These are phyloP conservation scores for Nannoperca australis DNA, from an alignment of 2,797 vertebrate genomes.

Conservation along the genomic window DNA sequence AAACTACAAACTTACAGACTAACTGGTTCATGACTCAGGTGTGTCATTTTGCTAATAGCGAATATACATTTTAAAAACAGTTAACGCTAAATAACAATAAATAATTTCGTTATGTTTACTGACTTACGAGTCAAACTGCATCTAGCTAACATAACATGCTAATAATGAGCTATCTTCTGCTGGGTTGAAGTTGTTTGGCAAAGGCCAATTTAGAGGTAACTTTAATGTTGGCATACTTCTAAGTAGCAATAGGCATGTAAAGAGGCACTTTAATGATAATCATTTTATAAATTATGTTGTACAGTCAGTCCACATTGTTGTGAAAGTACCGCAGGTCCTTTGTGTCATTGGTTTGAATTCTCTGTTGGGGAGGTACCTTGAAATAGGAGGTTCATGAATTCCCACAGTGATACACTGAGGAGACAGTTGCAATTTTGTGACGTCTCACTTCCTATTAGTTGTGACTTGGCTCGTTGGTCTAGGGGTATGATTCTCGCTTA, in stretches of 20 bases:
- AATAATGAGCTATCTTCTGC: neutral
- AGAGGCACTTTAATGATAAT: too few relatives aligned
- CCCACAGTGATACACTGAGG: too few relatives aligned
- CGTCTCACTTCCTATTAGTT: neutral
- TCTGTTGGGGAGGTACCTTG: neutral
- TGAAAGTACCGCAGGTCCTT: neutral
- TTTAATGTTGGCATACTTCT: neutral
- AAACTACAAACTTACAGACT: too few relatives aligned
- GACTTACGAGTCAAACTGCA: neutral
- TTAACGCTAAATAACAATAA: neutral
- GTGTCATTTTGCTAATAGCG: neutral
- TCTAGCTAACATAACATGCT: neutral
- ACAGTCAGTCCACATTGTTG: neutral
- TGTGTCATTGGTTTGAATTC: neutral
- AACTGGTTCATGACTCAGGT: neutral
- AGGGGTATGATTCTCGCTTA: constrained; percentile 88
- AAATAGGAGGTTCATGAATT: too few relatives aligned
- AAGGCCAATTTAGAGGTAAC: neutral
- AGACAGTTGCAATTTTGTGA: neutral
- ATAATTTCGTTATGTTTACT: neutral
- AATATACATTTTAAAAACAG: neutral
- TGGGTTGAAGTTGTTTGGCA: neutral
- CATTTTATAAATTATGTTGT: neutral
- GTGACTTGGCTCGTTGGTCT: constrained; percentile 82
- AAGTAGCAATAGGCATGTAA: too few relatives aligned